Conservation (phyloP, 2,113 vertebrate genomes). For the Procavia capensis region DNA sequence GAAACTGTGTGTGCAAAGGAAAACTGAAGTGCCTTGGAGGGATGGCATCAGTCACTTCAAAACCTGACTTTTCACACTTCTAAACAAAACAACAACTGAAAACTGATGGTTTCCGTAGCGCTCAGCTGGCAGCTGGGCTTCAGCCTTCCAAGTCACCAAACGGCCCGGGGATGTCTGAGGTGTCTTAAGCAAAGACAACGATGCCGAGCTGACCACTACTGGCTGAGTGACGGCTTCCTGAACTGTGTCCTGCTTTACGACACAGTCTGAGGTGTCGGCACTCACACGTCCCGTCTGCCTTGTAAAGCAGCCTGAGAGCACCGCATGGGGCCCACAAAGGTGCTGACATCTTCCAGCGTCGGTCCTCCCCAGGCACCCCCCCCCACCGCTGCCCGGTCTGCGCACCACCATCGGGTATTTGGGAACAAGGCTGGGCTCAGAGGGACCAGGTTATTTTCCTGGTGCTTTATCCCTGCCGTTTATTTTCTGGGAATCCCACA, state of each 20-base stretch:
- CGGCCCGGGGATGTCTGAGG: background rate
- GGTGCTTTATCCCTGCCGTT: background rate
- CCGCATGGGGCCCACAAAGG: background rate
- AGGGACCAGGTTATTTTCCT: background rate
- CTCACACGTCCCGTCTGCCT: background rate
- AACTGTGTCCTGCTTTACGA: background rate
- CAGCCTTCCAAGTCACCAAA: background rate
- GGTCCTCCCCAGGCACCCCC: background rate
- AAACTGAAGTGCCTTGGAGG: background rate
- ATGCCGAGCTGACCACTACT: background rate
- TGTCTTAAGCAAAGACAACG: background rate
- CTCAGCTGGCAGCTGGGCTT: background rate
- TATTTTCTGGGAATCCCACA: constrained; percentile 11
- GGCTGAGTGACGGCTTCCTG: background rate
- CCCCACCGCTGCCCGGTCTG: accelerated
- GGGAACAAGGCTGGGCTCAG: background rate
- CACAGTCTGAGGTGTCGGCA: background rate
- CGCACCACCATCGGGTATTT: background rate
- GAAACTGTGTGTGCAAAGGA: background rate
- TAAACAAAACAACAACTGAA: background rate
- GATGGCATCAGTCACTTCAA: background rate
- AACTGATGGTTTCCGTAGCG: background rate
- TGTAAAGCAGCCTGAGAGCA: background rate
- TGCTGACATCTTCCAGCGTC: background rate
- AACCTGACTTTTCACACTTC: background rate